Evolutionary conservation across 2,113 vertebrate species (phyloP), one percentile per base, ranked within the genome.

Genomic region (Anarhynchus alexandrinus): DNA sequence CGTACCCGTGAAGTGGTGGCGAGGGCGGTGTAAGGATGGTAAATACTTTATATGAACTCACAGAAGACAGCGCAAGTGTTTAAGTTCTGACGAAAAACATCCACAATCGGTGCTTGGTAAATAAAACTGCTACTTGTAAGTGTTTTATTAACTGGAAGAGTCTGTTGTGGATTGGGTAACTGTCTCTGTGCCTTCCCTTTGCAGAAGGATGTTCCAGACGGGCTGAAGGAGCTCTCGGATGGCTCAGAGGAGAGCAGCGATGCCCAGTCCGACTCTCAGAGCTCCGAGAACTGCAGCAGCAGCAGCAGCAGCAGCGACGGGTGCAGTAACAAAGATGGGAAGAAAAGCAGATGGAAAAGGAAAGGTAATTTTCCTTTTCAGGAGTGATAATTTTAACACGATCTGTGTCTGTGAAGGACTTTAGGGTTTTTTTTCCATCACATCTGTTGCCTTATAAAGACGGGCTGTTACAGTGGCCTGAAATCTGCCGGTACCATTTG

Each of bases 231-330:
- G 69, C 98, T 99, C 54, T 99, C 99, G 0, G 99, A 99, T 14
- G 98, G 96, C 84, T 99, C 99, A 0, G 99, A 99, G 90, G 99
- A 99, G 82, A 98, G 98, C 98, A 98, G 98, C 8, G 99, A 99
- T 58, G 98, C 97, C 55, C 98, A 99, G 22, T 99, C 99, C 0
- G 99, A 99, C 96, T 98, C 99, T 8, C 98, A 93, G 71, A 98
- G 97, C 94, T 98, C 98, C 1, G 98, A 98, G 82, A 98, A 77
- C 64, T 66, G 64, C 97, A 99, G 99, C 98, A 98, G 98, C 97
- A 99, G 97, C 98, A 98, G 97, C 88, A 98, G 81, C 94, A 97
- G 96, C 93, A 97, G 97, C 4, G 97, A 98, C 34, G 97, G 95
- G 61, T 97, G 97, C 96, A 91, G 93, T 51, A 95, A 86, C 97